A percentile compares a stretch with the other conserved stretches of the same genome.
Evolutionary conservation across 2,113 vertebrate genomes (phyloP).

Genomic region (Himantopus leucocephalus): DNA sequence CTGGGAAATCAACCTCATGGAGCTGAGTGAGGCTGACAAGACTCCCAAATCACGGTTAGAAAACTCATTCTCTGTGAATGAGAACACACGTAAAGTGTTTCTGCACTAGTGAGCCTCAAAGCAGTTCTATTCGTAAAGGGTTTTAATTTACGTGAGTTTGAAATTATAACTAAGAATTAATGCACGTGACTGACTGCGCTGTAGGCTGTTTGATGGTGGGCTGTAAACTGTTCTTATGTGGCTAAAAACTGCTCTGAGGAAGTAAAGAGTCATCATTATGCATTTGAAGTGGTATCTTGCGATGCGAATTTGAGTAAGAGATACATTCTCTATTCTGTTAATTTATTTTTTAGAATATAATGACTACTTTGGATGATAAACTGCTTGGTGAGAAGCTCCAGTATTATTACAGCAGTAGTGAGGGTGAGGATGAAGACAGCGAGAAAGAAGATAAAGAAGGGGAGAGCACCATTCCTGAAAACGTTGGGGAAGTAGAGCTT

Average conservation of each 20-base stretch:
- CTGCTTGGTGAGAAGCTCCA: slow-evolving; percentile 95
- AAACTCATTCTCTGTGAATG: not conserved
- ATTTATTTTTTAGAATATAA: slow-evolving; percentile 58
- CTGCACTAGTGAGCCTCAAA: not conserved
- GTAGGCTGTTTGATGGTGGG: not conserved
- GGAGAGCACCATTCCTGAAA: slow-evolving; percentile 72
- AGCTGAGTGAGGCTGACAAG: not conserved
- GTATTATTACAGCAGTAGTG: slow-evolving; percentile 97
- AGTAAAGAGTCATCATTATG: fast-evolving
- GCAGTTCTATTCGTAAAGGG: not conserved
- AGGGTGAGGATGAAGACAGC: slow-evolving; percentile 94
- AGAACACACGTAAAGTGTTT: not conserved
- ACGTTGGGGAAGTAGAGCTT: slow-evolving; percentile 76
- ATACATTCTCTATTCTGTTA: not conserved
- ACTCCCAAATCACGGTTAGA: fast-evolving
- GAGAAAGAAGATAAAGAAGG: slow-evolving; percentile 84
- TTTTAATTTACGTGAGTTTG: not conserved
- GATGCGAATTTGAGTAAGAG: not conserved
- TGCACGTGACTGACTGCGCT: fast-evolving
- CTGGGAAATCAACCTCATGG: not conserved
- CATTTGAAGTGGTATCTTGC: fast-evolving
- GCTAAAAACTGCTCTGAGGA: not conserved
- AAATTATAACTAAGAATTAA: not conserved
- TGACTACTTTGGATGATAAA: slow-evolving; percentile 94
- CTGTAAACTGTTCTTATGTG: not conserved